Evolutionary conservation across 2,888 invertebrate genomes (phyloP).

Genomic region (Leptopilina drosophilae): DNA sequence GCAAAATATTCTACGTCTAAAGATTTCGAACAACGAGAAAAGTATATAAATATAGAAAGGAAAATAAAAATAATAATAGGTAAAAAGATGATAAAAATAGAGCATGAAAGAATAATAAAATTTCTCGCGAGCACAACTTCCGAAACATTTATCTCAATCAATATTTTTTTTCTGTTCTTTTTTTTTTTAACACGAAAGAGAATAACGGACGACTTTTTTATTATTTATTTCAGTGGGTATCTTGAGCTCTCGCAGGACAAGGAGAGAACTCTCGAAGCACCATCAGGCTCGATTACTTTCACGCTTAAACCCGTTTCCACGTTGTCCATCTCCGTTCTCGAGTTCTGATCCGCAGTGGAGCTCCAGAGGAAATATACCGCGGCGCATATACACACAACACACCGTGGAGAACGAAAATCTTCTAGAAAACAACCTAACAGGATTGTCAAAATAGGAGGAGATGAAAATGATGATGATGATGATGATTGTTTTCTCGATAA

Average conservation of each 20-base stretch:
- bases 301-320: conserved; percentile 67
- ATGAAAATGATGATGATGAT: not conserved
- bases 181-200: not conserved
- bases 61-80: conserved; percentile 8
- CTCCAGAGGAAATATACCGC: conserved; percentile 48
- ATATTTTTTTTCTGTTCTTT: conserved; percentile 8
- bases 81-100: conserved; percentile 9
- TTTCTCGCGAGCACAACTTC: conserved; percentile 26
- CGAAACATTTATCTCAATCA: conserved; percentile 26
- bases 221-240: conserved; percentile 31
- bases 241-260: conserved; percentile 24
- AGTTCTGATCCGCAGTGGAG: conserved; percentile 57
- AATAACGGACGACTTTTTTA: conserved; percentile 32
- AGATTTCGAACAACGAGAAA: not conserved
- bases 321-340: conserved; percentile 60
- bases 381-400: too few relatives aligned
- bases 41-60: not conserved
- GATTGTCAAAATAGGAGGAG: not conserved
- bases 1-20: not conserved
- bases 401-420: conserved; percentile 18
- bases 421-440: conserved; percentile 11
- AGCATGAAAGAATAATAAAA: conserved; percentile 30
- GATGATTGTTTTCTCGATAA: conserved; percentile 4
- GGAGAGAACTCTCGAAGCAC: conserved; percentile 10
- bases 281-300: conserved; percentile 67